A percentile compares a stretch with the other conserved stretches of the same genome.
These are phyloP conservation scores for Melanostoma scalare DNA, from an alignment of 2,888 invertebrate species.

Conservation along the genomic window DNA sequence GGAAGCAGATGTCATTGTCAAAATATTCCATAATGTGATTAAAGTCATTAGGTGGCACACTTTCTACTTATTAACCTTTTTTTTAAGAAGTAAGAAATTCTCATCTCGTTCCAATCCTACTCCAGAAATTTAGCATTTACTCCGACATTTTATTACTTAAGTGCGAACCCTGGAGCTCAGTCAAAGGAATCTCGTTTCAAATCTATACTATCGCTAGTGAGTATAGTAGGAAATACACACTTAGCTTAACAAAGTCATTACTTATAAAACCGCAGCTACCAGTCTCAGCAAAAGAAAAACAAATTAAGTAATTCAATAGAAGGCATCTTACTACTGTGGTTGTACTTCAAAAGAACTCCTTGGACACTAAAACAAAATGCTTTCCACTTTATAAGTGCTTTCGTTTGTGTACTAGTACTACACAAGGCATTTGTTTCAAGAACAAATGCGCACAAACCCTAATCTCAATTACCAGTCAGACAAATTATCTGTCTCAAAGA, in stretches of 20 bases:
- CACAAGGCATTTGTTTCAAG: conserved; percentile 66
- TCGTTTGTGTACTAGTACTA: conserved; percentile 65
- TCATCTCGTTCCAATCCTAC: no score
- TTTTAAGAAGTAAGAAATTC: no score
- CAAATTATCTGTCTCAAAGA: conserved; percentile 77
- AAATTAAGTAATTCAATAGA: conserved; percentile 72
- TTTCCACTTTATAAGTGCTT: conserved; percentile 32
- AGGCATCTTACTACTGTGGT: conserved; percentile 67
- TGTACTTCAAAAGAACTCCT: conserved; percentile 61
- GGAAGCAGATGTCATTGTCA: no score
- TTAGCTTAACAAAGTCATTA: conserved; percentile 38
- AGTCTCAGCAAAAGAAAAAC: conserved; percentile 42
- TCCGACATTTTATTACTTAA: no score
- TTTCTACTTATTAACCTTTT: no score
- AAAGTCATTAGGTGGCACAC: no score
- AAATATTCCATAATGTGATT: no score
- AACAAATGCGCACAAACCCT: conserved; percentile 59
- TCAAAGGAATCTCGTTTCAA: no score
- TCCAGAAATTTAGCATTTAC: no score
- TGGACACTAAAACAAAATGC: conserved; percentile 34
- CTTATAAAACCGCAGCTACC: conserved; percentile 28
- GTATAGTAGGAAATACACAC: no score
- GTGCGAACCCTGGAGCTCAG: no score
- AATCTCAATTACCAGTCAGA: conserved; percentile 77
- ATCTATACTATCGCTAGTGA: no score